Evolutionary conservation across 2,113 vertebrate species (phyloP).

Genomic region (Eira barbara): DNA sequence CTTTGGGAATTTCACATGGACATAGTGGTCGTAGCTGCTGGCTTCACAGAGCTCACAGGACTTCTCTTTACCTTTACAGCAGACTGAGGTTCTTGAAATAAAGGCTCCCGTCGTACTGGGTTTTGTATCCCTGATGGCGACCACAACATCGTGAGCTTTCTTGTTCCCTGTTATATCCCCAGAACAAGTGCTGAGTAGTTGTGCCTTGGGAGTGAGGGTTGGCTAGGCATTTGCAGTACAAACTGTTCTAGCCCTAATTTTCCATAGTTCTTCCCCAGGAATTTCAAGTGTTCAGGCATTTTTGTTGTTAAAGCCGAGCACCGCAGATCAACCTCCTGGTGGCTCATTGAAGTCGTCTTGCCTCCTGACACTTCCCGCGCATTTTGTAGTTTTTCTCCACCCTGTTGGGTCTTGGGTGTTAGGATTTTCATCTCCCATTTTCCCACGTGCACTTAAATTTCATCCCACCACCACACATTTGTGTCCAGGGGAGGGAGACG

Average conservation of each 20-base stretch:
- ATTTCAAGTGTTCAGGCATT: background rate
- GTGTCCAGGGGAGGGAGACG: accelerated
- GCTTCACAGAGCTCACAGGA: accelerated
- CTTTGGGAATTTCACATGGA: background rate
- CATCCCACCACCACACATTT: no score
- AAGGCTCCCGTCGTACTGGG: accelerated
- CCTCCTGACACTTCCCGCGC: background rate
- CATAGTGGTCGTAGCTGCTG: background rate
- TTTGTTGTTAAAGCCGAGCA: background rate
- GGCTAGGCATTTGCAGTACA: accelerated
- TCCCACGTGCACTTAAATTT: background rate
- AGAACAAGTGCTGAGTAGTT: accelerated
- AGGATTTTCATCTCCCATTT: background rate
- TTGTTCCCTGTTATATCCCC: accelerated
- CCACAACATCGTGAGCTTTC: accelerated
- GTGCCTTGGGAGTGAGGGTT: background rate
- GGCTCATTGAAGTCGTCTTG: background rate
- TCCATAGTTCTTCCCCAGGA: background rate
- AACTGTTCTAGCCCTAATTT: background rate
- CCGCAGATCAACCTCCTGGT: background rate
- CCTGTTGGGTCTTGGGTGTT: background rate
- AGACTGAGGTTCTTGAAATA: background rate
- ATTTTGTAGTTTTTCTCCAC: background rate
- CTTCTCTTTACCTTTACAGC: background rate
- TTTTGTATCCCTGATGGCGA: no score